A percentile compares a stretch with the other conserved stretches of the same genome.
phyloP scores from a whole-genome alignment of 2,797 vertebrate species.

The Coregonus suidteri region DNA sequence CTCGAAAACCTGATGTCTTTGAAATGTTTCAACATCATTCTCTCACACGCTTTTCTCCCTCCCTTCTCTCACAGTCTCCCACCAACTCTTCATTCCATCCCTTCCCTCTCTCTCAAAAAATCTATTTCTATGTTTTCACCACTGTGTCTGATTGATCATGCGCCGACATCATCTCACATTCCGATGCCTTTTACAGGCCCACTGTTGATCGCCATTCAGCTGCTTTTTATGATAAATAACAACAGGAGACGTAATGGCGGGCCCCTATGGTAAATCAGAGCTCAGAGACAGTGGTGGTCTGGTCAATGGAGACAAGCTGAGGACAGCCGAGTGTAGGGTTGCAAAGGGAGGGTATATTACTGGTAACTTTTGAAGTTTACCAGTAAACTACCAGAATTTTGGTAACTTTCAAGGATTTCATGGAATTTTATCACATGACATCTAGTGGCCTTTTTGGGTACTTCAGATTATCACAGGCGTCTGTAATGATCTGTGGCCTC shows the following conservation, averaged over 20 bases:
- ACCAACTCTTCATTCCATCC: background rate
- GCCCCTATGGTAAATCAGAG: conserved; percentile 67
- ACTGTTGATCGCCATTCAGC: conserved; percentile 62
- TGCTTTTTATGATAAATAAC: conserved; percentile 77
- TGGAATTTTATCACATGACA: too few relatives aligned
- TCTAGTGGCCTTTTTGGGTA: too few relatives aligned
- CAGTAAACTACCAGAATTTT: too few relatives aligned
- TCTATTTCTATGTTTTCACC: conserved; percentile 73
- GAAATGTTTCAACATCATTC: background rate
- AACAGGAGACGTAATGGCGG: conserved; percentile 73
- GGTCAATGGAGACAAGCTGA: background rate
- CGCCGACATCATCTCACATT: conserved; percentile 68
- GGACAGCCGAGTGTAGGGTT: background rate
- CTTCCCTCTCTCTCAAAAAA: conserved; percentile 60
- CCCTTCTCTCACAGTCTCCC: background rate
- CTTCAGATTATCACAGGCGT: too few relatives aligned
- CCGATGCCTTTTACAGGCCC: conserved; percentile 70
- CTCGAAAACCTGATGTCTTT: background rate
- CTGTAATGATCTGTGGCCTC: too few relatives aligned
- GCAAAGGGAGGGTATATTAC: too few relatives aligned
- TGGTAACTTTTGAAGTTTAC: too few relatives aligned
- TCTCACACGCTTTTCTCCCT: too few relatives aligned
- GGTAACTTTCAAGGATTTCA: too few relatives aligned
- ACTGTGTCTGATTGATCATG: conserved; percentile 74
- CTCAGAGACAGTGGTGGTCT: conserved; percentile 51